Percentiles rank a stretch among this genome's conserved stretches.
These are phyloP conservation scores for Panthera tigris DNA, from an alignment of 2,113 vertebrate species.

Conservation along the genomic window DNA sequence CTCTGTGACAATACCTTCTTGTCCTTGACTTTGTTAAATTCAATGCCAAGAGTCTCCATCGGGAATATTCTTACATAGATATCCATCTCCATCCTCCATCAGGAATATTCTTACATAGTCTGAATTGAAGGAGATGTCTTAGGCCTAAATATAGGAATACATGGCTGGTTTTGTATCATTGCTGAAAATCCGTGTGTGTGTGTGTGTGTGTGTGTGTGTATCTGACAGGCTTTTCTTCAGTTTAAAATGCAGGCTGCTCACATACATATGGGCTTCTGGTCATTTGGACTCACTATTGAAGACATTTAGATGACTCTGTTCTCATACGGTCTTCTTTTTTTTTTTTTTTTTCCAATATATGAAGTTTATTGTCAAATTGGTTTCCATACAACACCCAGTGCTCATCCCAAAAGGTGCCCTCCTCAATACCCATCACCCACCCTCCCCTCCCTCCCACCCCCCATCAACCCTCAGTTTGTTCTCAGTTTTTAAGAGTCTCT, in stretches of 20 bases:
- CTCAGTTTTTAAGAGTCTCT: too few species aligned
- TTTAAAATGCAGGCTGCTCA: neutral
- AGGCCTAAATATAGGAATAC: neutral
- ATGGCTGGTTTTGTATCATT: neutral
- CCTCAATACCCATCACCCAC: too few species aligned
- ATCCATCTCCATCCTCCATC: neutral
- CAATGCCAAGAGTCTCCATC: neutral
- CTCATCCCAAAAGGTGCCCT: too few species aligned
- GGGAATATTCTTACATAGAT: neutral
- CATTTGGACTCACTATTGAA: neutral
- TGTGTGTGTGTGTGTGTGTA: too few species aligned
- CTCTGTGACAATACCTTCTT: neutral
- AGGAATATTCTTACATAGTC: neutral
- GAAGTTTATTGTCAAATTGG: too few species aligned
- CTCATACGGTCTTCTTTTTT: neutral
- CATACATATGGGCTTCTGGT: neutral
- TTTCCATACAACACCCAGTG: too few species aligned
- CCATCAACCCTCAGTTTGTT: too few species aligned
- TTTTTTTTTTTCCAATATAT: too few species aligned
- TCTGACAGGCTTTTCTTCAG: neutral
- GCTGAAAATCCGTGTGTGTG: neutral
- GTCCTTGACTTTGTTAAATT: neutral
- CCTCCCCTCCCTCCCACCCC: too few species aligned
- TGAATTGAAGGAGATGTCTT: neutral
- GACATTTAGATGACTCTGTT: neutral